These are phyloP conservation scores for Calameuta pallipes DNA, from an alignment of 2,888 invertebrate species.

Conservation along the genomic window DNA sequence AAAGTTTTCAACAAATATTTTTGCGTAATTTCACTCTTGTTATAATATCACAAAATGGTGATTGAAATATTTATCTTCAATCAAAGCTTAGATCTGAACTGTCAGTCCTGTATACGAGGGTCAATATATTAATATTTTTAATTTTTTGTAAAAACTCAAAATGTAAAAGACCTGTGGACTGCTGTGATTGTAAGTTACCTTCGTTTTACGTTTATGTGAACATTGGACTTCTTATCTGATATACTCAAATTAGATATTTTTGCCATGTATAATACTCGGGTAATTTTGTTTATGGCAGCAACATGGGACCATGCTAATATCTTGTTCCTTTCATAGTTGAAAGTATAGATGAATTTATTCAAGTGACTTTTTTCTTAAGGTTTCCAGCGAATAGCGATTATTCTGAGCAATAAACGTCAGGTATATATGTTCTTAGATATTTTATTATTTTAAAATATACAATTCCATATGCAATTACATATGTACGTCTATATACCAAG, in stretches of 20 bases:
- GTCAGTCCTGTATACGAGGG: background rate
- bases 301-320: background rate
- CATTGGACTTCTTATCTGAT: background rate
- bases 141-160: background rate
- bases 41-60: background rate
- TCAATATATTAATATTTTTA: background rate
- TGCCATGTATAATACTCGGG: background rate
- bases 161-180: background rate
- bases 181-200: background rate
- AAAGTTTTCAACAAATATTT: background rate
- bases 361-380: background rate
- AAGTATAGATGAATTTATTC: background rate
- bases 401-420: background rate
- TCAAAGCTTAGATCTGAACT: background rate
- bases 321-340: background rate
- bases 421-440: conserved; percentile 3
- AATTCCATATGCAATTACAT: conserved; percentile 5
- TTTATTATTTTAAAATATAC: conserved; percentile 22
- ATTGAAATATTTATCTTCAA: background rate
- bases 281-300: background rate
- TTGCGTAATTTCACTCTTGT: background rate
- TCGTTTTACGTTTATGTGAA: background rate
- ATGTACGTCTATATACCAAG: conserved; percentile 4
- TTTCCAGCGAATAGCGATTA: background rate
- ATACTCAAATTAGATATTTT: background rate